phyloP scores from a whole-genome alignment of 1,140 invertebrate genomes.

The Drosophila bocki region DNA sequence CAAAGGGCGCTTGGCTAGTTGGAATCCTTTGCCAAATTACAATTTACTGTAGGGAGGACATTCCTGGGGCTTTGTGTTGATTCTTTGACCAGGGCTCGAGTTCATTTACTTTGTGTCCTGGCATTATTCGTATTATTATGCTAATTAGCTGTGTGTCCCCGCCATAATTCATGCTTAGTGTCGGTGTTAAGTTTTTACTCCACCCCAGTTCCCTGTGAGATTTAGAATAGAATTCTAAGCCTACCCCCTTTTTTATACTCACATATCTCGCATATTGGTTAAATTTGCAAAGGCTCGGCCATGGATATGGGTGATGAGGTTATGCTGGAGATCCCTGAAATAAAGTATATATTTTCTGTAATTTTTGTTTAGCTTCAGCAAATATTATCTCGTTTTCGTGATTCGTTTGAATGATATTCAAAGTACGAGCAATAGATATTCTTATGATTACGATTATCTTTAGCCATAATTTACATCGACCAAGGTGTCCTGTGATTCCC shows the following conservation, averaged over 20 bases:
- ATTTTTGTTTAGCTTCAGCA: too few relatives aligned
- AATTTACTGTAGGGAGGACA: slow-evolving; percentile 26
- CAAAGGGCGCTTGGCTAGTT: slow-evolving; percentile 29
- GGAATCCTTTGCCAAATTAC: slow-evolving; percentile 44
- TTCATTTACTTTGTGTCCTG: slow-evolving; percentile 46
- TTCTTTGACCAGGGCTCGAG: slow-evolving; percentile 29
- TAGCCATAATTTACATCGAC: background rate
- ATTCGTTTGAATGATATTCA: background rate
- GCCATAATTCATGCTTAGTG: slow-evolving; percentile 60
- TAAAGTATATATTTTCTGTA: background rate
- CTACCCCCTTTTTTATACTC: slow-evolving; percentile 60
- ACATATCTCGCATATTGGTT: slow-evolving; percentile 76
- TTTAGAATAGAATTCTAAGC: background rate
- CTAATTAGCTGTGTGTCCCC: slow-evolving; percentile 50
- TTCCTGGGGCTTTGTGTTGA: slow-evolving; percentile 29
- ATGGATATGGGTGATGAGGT: slow-evolving; percentile 81
- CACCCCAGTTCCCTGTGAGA: background rate
- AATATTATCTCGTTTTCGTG: too few relatives aligned
- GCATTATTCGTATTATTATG: slow-evolving; percentile 60
- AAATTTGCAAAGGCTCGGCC: slow-evolving; percentile 75
- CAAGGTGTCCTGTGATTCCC: background rate
- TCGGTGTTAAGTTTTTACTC: slow-evolving; percentile 26
- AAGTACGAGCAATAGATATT: background rate
- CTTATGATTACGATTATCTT: background rate
- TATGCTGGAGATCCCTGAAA: slow-evolving; percentile 79